Base-by-base conservation (phyloP, 2,113 vertebrate genomes). In the Mobula birostris region DNA sequence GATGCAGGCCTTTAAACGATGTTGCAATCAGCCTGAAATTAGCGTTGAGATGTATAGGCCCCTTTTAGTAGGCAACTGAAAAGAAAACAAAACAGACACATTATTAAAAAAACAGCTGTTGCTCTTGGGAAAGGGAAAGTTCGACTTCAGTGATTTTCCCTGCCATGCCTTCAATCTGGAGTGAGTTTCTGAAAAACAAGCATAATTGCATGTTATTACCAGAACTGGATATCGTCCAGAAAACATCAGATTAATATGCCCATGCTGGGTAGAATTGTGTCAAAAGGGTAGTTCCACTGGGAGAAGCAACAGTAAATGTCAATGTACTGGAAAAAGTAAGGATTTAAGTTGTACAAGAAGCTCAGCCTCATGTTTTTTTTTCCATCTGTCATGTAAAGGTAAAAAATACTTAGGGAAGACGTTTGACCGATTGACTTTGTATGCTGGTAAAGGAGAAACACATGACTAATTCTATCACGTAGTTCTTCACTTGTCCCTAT, bases 51-150 rank as follows among this genome's bases (percentile, higher is more conserved):
- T 95, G 94, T 95, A 7, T 95, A 91, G 82, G 94, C 94, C 95
- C 94, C 94, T 94, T 94, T 95, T 94, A 96, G 95, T 94, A 94
- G 94, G 94, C 87, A 95, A 94, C 94, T 88, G 95, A 94, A 95
- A 95, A 96, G 94, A 94, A 96, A 96, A 95, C 94, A 96, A 95
- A 95, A 95, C 95, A 94, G 95, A 95, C 95, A 79, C 95, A 95
- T 95, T 95, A 95, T 96, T 95, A 95, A 95, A 94, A 95, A 95
- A 96, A 95, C 95, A 95, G 96, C 94, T 94, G 95, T 95, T 94
- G 94, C 95, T 93, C 72, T 88, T 94, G 94, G 94, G 94, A 95
- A 96, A 95, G 95, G 95, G 88, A 95, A 95, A 94, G 95, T 95
- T 82, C 88, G 66, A 72, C 90, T 92, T 17, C 15, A 66, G 66